Evolutionary conservation across 2,797 vertebrate species (phyloP).

Genomic region (Rhabdophis nuchalis): DNA sequence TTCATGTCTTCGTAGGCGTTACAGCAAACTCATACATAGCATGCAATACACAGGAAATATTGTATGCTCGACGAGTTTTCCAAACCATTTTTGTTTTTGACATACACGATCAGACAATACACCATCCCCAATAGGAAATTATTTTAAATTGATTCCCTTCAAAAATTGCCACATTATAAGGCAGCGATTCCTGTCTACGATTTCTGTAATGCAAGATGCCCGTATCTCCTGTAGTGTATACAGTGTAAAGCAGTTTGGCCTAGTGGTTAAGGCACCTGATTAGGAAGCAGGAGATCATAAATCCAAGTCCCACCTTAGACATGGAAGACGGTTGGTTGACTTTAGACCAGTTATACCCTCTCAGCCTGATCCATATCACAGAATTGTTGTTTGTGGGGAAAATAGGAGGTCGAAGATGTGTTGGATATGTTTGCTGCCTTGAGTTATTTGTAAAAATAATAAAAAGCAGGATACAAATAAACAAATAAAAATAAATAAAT

Average conservation of each 20-base stretch:
- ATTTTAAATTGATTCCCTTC: neutral
- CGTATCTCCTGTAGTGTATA: neutral
- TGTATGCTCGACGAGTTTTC: neutral
- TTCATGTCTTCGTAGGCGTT: neutral
- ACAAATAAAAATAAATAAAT: neutral
- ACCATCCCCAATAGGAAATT: neutral
- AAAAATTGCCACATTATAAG: neutral
- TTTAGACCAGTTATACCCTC: neutral
- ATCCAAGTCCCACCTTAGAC: neutral
- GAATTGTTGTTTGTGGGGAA: neutral
- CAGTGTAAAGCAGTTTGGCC: neutral
- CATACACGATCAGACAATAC: accelerated
- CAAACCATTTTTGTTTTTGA: neutral
- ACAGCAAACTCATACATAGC: neutral
- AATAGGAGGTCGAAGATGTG: neutral
- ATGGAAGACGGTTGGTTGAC: neutral
- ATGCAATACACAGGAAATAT: neutral
- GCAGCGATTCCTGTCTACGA: neutral
- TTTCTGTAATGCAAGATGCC: neutral
- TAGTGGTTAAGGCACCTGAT: neutral
- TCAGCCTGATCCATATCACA: neutral
- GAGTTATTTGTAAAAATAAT: neutral
- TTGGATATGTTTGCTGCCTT: neutral
- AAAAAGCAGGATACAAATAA: neutral
- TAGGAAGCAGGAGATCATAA: neutral